A percentile compares a stretch with the other conserved stretches of the same genome.
phyloP scores from a whole-genome alignment of 53 echinoderm and acorn worm species.

The Echinarachnius parma region DNA sequence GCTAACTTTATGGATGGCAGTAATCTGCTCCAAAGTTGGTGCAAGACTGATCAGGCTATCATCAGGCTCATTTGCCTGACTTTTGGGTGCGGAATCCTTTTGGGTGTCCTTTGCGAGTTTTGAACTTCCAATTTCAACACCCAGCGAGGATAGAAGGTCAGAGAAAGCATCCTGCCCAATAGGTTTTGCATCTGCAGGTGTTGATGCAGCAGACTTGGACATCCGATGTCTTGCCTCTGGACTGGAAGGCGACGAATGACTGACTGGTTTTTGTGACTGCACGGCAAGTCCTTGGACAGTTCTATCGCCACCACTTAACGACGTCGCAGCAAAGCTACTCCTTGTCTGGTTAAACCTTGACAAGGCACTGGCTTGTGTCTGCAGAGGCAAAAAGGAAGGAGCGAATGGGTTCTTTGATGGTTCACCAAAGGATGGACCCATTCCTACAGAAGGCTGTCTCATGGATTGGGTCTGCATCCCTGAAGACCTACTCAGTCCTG shows the following conservation, averaged over 20 bases:
- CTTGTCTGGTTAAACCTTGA: slow-evolving; percentile 24
- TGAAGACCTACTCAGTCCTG: slow-evolving; percentile 12
- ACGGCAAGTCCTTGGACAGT: slow-evolving; percentile 6
- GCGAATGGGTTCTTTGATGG: slow-evolving; percentile 11
- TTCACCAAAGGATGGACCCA: not conserved
- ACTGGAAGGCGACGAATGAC: slow-evolving; percentile 38
- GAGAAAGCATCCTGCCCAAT: slow-evolving; percentile 6
- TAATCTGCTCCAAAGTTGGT: slow-evolving; percentile 27
- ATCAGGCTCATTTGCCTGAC: not conserved
- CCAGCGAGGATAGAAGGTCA: slow-evolving; percentile 31
- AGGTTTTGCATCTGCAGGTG: slow-evolving; percentile 8
- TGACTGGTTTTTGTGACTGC: slow-evolving; percentile 19
- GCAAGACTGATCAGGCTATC: slow-evolving; percentile 29
- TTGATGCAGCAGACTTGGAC: slow-evolving; percentile 11
- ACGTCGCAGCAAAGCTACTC: slow-evolving; percentile 18
- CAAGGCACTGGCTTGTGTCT: slow-evolving; percentile 3
- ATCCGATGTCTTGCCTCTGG: slow-evolving; percentile 29
- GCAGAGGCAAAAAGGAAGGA: not conserved
- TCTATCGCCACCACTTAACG: not conserved
- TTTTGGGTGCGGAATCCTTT: not conserved
- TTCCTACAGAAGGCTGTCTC: not conserved
- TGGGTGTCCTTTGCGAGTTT: not conserved
- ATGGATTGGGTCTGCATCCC: not conserved
- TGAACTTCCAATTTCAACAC: slow-evolving; percentile 25
- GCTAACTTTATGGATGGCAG: slow-evolving; percentile 1